Base-by-base conservation (phyloP, 1,140 invertebrate genomes). In the Bombus turneri region DNA sequence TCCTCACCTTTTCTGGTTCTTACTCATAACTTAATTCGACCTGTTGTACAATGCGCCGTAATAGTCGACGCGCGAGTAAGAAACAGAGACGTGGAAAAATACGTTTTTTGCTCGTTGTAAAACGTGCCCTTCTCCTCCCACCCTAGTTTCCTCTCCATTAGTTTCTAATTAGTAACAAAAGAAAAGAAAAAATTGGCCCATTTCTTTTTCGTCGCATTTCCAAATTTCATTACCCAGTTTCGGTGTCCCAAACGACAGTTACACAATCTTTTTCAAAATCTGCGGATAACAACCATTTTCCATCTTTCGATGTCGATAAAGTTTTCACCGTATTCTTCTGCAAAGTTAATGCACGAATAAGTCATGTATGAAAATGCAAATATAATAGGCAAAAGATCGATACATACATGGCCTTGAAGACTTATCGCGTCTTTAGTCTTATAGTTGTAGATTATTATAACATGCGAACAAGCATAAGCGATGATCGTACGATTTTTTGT, bases 371-470 rank as follows among this genome's bases (percentile, higher is more conserved):
- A 18, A 31, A 31, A 66, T 31, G n/a, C 15, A 66, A 31, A 66
- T 66, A 31, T 31, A 66, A 66, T 34, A 34, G 1, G 31, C 15
- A 74, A 34, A 0, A 41, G 43, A n/a, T 37, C 10, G 18, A 77
- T 88, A 86, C 95, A 93, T 88, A 97, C 96, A 89, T 97, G 96
- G 62, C 96, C 96, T 87, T 96, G 95, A 37, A 97, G 92, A 88
- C 95, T 95, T 80, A 93, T 92, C 94, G 96, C 96, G 57, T 95
- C 91, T 72, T 95, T 95, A 0, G 91, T 92, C 5, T 88, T 92
- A 92, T 96, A 96, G 91, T 96, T 93, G 88, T 96, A 96, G 0
- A 96, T 83, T 6, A 96, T 93, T 5, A 91, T 94, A 78, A 93
- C 94, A 88, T 97, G 96, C 2, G 95, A 93, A 13, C 95, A 95